Percentiles rank a stretch among this genome's conserved stretches.
Conservation (phyloP, 2,888 invertebrate genomes). For the Machimus atricapillus region DNA sequence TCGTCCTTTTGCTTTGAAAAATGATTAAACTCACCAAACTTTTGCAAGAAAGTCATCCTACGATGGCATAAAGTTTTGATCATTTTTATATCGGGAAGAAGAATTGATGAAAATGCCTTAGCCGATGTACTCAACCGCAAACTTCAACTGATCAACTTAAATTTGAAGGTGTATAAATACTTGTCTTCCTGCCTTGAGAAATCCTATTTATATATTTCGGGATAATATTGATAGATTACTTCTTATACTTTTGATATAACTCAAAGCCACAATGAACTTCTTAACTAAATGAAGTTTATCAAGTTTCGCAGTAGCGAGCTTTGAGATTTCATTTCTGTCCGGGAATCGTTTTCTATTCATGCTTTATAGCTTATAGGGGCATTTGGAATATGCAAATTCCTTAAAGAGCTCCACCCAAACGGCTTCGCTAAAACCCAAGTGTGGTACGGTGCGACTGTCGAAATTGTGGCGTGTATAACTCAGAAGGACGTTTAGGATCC, state of each 20-base stretch:
- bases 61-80: not conserved
- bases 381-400: not conserved
- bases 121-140: not conserved
- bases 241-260: not conserved
- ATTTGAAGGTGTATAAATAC: not conserved
- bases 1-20: not conserved
- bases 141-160: not conserved
- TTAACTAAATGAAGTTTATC: not conserved
- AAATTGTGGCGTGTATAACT: not conserved
- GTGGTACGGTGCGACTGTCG: not conserved
- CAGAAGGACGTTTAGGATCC: not conserved
- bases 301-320: not conserved
- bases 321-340: not conserved
- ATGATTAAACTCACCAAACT: not conserved
- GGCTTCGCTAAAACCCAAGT: not conserved
- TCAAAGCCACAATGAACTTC: not conserved
- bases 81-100: not conserved
- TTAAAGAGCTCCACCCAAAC: not conserved
- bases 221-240: not conserved
- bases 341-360: not conserved
- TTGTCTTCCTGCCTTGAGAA: not conserved
- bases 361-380: not conserved
- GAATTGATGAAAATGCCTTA: not conserved
- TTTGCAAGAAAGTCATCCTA: not conserved
- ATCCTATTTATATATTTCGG: not conserved